Evolutionary conservation across 2,888 invertebrate species (phyloP), one percentile per base, ranked within the genome.

Genomic region (Cryptophagus acutangulus): DNA sequence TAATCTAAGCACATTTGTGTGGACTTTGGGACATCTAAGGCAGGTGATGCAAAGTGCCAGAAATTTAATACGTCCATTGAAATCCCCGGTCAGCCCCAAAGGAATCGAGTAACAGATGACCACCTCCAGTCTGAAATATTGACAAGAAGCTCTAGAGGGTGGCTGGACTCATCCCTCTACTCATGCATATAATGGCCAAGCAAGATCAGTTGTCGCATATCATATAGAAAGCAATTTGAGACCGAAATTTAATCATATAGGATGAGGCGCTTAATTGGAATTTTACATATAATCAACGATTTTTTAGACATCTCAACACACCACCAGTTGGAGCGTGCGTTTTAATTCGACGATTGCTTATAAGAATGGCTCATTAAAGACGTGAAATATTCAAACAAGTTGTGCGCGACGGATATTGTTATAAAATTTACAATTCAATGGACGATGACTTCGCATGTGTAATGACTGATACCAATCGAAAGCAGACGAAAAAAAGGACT

Each of bases 371-470:
- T 56, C 57, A 61, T 60, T 62, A 62, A 61, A 53, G 56, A 48
- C 56, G 52, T 55, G 45, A 56, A 56, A 58, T 58, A 61, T 61
- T 49, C 56, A 55, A 54, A 52, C 60, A 52, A 60, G 58, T 58
- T 59, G 60, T 58, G 58, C n/a, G n/a, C 54, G 58, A 54, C 50
- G 58, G 55, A 58, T 54, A 61, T 61, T 54, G 50, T 58, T 57
- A 59, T 46, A 61, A 57, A 57, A 62, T 64, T 63, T 64, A 63
- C 64, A 64, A 64, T 64, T 63, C 63, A 64, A 64, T 64, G 58
- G 51, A 48, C 50, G 58, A 61, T 64, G 63, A 62, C 62, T 62
- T 49, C 51, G 62, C 63, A 64, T 61, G 56, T 61, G 58, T 62
- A 60, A 55, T 59, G 58, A 52, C 51, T 56, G 60, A 61, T 62